Conservation (phyloP, 2,113 vertebrate species). For the Brachyistius frenatus region DNA sequence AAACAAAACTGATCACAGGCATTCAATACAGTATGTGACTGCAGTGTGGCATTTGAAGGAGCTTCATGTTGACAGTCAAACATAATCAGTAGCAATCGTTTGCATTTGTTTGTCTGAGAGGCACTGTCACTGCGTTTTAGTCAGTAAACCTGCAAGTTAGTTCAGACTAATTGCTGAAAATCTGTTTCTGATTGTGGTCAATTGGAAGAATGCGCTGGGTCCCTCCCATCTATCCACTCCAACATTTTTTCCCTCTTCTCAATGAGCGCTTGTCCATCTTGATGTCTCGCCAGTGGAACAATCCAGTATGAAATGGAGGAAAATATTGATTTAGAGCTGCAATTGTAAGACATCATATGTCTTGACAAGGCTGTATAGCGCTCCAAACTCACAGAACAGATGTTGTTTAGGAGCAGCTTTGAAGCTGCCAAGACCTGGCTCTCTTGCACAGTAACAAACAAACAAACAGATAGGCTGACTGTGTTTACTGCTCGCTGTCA, state of each 20-base stretch:
- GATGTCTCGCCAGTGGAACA: slow-evolving; percentile 76
- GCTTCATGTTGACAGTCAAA: slow-evolving; percentile 24
- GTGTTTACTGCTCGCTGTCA: slow-evolving; percentile 69
- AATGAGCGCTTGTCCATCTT: slow-evolving; percentile 72
- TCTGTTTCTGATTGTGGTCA: slow-evolving; percentile 79
- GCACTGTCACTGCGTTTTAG: slow-evolving; percentile 34
- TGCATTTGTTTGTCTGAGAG: slow-evolving; percentile 31
- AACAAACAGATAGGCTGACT: slow-evolving; percentile 67
- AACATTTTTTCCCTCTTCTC: slow-evolving; percentile 57
- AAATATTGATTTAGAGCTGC: slow-evolving; percentile 81
- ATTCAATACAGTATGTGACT: background rate
- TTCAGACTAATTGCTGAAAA: slow-evolving; percentile 71
- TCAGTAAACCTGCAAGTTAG: slow-evolving; percentile 56
- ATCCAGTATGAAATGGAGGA: slow-evolving; percentile 69
- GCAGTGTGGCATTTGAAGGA: background rate
- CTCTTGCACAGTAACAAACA: slow-evolving; percentile 69
- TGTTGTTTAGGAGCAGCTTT: slow-evolving; percentile 61
- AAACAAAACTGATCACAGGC: background rate
- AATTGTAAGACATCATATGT: slow-evolving; percentile 64
- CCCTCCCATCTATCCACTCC: slow-evolving; percentile 61
- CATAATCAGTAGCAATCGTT: slow-evolving; percentile 29
- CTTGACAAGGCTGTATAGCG: slow-evolving; percentile 40
- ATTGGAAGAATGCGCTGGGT: slow-evolving; percentile 70
- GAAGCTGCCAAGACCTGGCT: slow-evolving; percentile 49
- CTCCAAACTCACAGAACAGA: slow-evolving; percentile 64